A percentile compares a stretch with the other conserved stretches of the same genome.
These are phyloP conservation scores for Palaemon carinicauda DNA, from an alignment of 1,140 invertebrate genomes.

Conservation along the genomic window DNA sequence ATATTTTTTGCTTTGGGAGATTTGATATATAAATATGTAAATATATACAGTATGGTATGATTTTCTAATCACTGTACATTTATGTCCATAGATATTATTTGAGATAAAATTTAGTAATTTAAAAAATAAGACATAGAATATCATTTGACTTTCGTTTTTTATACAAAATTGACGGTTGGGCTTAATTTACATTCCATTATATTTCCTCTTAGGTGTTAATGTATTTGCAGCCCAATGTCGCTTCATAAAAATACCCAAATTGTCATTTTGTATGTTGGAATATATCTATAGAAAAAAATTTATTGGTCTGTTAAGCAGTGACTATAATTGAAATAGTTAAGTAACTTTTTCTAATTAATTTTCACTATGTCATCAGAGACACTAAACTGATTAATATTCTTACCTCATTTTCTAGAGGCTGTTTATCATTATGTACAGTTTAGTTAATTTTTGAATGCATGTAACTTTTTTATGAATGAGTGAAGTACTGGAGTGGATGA, in stretches of 20 bases:
- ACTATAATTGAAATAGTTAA: background rate
- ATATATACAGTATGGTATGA: no score
- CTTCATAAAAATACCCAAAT: no score
- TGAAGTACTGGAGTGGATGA: background rate
- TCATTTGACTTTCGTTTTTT: background rate
- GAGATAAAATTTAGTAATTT: background rate
- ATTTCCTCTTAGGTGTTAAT: slow-evolving; percentile 3
- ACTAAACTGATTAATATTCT: background rate
- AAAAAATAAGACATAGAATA: background rate
- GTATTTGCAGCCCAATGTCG: background rate
- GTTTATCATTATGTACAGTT: slow-evolving; percentile 1
- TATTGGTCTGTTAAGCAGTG: no score
- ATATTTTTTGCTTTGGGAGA: no score
- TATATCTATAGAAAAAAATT: no score
- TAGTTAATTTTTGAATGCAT: background rate
- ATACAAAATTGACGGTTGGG: background rate
- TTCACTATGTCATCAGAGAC: slow-evolving; percentile 5
- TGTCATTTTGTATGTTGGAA: no score
- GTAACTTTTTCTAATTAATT: background rate
- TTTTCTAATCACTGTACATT: no score
- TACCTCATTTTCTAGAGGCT: slow-evolving; percentile 1
- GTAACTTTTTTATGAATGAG: background rate
- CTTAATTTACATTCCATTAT: slow-evolving; percentile 12
- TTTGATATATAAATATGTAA: no score
- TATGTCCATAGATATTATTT: no score